These are phyloP conservation scores for Noctilio leporinus DNA, from an alignment of 2,113 vertebrate species.

Conservation along the genomic window DNA sequence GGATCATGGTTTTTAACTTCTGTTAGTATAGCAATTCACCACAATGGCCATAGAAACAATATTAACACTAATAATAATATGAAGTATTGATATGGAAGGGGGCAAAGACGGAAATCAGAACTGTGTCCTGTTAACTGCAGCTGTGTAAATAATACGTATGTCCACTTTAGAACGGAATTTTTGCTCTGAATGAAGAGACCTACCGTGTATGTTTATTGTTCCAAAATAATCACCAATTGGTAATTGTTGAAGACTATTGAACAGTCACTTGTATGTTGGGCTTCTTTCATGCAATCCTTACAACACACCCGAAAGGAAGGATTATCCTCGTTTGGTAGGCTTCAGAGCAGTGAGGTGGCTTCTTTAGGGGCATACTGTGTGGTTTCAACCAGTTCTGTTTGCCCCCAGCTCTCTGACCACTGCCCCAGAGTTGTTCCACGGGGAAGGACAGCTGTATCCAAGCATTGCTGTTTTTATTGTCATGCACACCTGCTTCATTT, in stretches of 20 bases:
- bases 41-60: background rate
- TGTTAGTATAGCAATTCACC: background rate
- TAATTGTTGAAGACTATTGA: background rate
- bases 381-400: background rate
- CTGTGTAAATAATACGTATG: background rate
- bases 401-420: background rate
- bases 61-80: background rate
- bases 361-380: background rate
- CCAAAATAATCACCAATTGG: background rate
- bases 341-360: background rate
- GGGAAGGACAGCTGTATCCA: background rate
- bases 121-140: background rate
- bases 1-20: background rate
- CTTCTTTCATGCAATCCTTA: background rate
- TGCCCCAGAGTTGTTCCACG: background rate
- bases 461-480: background rate
- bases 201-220: background rate
- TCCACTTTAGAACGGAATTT: background rate
- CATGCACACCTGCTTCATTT: background rate
- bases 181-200: background rate
- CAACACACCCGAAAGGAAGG: background rate
- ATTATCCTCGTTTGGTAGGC: background rate
- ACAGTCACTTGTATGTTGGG: background rate
- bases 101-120: background rate
- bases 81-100: background rate